Conservation (phyloP, 2,113 vertebrate species). For the Arizona elegans region DNA sequence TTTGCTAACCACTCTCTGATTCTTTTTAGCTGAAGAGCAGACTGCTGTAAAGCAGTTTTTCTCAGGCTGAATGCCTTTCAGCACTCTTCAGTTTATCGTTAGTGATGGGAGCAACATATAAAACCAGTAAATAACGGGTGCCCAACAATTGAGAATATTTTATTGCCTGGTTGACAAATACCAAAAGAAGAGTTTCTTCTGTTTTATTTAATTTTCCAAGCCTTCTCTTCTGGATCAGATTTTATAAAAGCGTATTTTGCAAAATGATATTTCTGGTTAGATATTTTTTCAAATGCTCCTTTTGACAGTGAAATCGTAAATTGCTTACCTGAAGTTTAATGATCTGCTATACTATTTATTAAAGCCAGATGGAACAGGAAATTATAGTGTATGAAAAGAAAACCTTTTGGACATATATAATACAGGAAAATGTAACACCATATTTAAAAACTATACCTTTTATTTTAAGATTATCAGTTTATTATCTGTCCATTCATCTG, state of each 20-base stretch:
- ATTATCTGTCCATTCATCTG: no score
- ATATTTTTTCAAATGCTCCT: background rate
- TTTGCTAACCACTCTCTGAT: background rate
- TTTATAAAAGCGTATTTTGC: background rate
- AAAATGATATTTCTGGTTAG: background rate
- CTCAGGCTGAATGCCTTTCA: background rate
- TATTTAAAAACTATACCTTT: no score
- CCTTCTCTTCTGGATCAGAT: background rate
- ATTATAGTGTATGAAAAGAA: background rate
- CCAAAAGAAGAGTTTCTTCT: background rate
- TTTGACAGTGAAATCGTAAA: constrained; percentile 8
- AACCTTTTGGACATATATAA: constrained; percentile 7
- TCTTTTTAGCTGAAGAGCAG: background rate
- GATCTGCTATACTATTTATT: background rate
- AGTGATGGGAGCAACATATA: background rate
- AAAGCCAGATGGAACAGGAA: background rate
- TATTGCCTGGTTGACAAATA: background rate
- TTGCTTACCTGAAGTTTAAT: background rate
- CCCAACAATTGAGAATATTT: background rate
- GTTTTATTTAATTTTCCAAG: background rate
- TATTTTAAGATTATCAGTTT: no score
- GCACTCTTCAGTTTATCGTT: background rate
- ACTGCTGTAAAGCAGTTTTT: background rate
- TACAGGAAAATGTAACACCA: background rate
- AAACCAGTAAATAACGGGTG: background rate